Percentiles rank a stretch among this genome's conserved stretches.
phyloP scores from a whole-genome alignment of 2,797 vertebrate genomes.

The Crocodylus rhombifer region DNA sequence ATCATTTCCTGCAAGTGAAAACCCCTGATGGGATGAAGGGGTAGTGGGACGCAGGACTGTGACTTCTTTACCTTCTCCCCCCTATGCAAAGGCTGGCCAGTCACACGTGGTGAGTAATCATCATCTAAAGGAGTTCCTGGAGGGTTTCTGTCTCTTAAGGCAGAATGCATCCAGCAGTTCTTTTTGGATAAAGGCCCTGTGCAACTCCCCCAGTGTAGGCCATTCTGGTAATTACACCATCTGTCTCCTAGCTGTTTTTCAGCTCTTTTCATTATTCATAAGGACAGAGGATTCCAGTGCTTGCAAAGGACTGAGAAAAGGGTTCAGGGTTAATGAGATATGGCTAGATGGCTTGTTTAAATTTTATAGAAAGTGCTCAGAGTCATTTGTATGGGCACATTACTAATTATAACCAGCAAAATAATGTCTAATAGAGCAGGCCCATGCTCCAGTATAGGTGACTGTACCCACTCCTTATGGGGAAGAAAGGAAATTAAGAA shows the following conservation, averaged over 20 bases:
- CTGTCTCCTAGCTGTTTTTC: background rate
- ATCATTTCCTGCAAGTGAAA: background rate
- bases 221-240: background rate
- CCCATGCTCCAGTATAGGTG: accelerated
- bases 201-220: background rate
- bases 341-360: accelerated
- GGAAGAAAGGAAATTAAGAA: background rate
- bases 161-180: too few species aligned
- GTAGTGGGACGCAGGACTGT: background rate
- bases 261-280: background rate
- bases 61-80: background rate
- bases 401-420: background rate
- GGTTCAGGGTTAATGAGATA: background rate
- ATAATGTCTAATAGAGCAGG: background rate
- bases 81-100: background rate
- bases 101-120: background rate
- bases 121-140: background rate
- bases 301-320: background rate
- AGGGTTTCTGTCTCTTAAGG: too few species aligned
- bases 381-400: background rate
- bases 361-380: background rate
- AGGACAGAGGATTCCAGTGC: background rate
- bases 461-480: background rate
- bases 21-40: background rate
- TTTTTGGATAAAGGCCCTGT: too few species aligned